Percentiles rank a stretch among this genome's conserved stretches.
These are phyloP conservation scores for Bilobella aurantiaca DNA, from an alignment of 1,140 invertebrate genomes.

Conservation along the genomic window DNA sequence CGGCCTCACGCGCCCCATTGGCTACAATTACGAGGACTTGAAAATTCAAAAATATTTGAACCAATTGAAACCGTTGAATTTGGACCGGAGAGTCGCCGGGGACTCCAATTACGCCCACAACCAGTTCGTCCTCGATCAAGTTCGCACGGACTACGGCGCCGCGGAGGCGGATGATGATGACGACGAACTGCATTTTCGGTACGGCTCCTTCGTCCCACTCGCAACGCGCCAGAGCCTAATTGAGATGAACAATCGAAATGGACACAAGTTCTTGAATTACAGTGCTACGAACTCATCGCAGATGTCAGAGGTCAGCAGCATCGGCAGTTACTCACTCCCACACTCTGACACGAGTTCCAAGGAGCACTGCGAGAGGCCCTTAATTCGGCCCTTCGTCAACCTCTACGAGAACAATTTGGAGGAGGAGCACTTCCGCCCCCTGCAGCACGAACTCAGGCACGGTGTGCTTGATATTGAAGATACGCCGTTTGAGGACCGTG, in stretches of 20 bases:
- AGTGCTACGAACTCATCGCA: neutral
- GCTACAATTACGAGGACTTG: constrained; percentile 29
- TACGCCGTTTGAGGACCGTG: too few species aligned
- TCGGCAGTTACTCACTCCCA: constrained; percentile 30
- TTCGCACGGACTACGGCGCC: neutral
- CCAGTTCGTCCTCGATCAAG: neutral
- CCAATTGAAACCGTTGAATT: constrained; percentile 18
- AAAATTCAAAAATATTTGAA: constrained; percentile 34
- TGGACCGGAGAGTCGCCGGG: neutral
- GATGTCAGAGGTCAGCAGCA: constrained; percentile 26
- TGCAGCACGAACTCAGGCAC: too few species aligned
- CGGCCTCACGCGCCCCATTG: constrained; percentile 11
- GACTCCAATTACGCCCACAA: constrained; percentile 2
- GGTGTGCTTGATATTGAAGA: too few species aligned
- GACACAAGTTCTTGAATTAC: constrained; percentile 11
- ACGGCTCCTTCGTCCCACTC: constrained; percentile 32
- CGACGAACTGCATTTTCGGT: constrained; percentile 16
- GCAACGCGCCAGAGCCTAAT: constrained; percentile 31
- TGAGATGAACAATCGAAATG: constrained; percentile 34
- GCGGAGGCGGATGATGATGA: constrained; percentile 7
- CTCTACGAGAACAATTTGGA: constrained; percentile 19
- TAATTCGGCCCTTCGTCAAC: constrained; percentile 12
- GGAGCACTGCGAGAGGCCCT: constrained; percentile 1
- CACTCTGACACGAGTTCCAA: constrained; percentile 20
- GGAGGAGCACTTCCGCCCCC: neutral